Conservation (phyloP, 2,888 invertebrate species). For the Zelleria hepariella region DNA sequence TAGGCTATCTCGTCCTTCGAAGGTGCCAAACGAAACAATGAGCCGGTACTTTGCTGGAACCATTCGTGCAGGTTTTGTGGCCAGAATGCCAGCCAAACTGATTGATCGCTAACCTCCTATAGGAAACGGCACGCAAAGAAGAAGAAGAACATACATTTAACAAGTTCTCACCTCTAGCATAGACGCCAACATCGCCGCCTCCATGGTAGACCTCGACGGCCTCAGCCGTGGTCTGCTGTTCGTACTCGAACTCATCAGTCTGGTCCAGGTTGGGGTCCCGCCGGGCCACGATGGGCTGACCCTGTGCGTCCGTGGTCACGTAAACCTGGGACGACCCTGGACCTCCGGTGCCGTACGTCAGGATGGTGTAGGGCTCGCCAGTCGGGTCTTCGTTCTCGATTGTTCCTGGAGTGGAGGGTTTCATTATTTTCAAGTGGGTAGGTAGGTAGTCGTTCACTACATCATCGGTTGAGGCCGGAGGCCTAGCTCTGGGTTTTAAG, state of each 20-base stretch:
- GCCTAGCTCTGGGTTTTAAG: background rate
- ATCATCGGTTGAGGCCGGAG: background rate
- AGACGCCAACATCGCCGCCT: constrained; percentile 88
- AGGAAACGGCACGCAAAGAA: background rate
- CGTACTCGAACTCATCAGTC: constrained; percentile 76
- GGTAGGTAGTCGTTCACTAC: background rate
- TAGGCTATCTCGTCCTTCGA: no score
- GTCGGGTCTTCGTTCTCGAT: constrained; percentile 59
- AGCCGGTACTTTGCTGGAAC: no score
- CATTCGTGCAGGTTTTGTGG: no score
- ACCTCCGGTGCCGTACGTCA: constrained; percentile 84
- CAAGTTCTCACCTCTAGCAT: constrained; percentile 75
- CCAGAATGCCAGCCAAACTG: no score
- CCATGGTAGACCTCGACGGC: constrained; percentile 84
- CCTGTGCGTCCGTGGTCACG: constrained; percentile 27
- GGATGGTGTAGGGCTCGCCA: constrained; percentile 79
- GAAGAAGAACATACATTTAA: background rate
- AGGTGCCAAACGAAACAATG: no score
- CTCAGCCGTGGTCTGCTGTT: constrained; percentile 79
- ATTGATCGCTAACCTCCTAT: no score
- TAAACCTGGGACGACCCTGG: constrained; percentile 75
- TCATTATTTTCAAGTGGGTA: background rate
- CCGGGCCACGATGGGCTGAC: constrained; percentile 50
- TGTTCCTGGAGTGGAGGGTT: background rate
- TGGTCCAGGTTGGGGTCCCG: constrained; percentile 73